These are phyloP conservation scores for Gymnocephalus cernua DNA, from an alignment of 2,113 vertebrate species.

Conservation along the genomic window DNA sequence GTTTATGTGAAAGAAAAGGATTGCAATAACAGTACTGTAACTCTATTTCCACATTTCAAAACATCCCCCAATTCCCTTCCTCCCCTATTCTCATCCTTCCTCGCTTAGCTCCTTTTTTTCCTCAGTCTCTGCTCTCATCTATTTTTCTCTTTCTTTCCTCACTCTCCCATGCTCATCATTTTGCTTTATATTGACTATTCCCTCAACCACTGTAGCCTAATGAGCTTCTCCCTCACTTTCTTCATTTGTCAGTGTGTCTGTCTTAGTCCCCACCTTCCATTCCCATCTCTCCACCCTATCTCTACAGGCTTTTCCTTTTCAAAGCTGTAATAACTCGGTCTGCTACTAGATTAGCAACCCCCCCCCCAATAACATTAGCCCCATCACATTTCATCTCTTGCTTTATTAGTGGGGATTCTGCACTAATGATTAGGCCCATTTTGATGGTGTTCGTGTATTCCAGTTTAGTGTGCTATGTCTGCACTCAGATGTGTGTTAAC, in stretches of 20 bases:
- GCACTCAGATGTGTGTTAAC: background rate
- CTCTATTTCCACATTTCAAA: conserved; percentile 54
- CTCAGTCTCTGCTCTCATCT: conserved; percentile 52
- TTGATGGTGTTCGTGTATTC: conserved; percentile 18
- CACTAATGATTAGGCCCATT: conserved; percentile 21
- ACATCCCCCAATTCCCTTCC: conserved; percentile 41
- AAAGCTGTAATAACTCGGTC: conserved; percentile 64
- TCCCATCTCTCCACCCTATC: conserved; percentile 37
- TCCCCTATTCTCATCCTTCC: conserved; percentile 48
- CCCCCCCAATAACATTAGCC: conserved; percentile 39
- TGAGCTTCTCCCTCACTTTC: conserved; percentile 69
- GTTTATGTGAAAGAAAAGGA: conserved; percentile 51
- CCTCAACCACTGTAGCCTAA: conserved; percentile 65
- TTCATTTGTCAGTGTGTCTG: conserved; percentile 57
- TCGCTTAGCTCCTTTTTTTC: conserved; percentile 49
- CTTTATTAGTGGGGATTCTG: conserved; percentile 34
- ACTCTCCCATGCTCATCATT: conserved; percentile 59
- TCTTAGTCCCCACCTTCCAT: conserved; percentile 15
- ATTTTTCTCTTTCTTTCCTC: conserved; percentile 57
- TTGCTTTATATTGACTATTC: conserved; percentile 70
- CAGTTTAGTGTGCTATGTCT: background rate
- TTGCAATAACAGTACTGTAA: conserved; percentile 39
- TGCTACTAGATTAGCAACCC: conserved; percentile 51
- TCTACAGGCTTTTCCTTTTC: conserved; percentile 56
- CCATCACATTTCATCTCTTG: conserved; percentile 49